Evolutionary conservation across 2,797 vertebrate genomes (phyloP).

Genomic region (Eremophila alpestris): DNA sequence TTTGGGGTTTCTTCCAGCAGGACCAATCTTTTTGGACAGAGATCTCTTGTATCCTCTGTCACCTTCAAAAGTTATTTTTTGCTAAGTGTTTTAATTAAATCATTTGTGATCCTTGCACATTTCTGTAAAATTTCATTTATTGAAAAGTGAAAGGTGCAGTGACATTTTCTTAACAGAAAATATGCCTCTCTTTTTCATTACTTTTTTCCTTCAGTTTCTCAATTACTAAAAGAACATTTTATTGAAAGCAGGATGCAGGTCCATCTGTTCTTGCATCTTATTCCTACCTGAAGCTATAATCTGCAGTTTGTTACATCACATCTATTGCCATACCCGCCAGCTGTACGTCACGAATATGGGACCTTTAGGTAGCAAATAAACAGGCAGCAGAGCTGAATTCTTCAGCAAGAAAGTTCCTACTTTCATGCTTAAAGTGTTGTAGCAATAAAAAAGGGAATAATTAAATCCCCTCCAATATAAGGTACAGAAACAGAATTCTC

Average conservation of each 20-base stretch:
- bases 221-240: neutral
- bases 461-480: constrained; percentile 37
- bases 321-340: constrained; percentile 2
- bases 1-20: neutral
- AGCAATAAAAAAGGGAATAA: constrained; percentile 59
- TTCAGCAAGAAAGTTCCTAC: neutral
- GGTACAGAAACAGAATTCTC: constrained; percentile 8
- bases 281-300: constrained; percentile 47
- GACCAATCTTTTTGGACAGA: neutral
- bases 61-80: neutral
- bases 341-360: neutral
- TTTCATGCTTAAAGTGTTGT: constrained; percentile 2
- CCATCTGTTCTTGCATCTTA: constrained; percentile 37
- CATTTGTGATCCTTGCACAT: neutral
- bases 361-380: neutral
- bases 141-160: neutral
- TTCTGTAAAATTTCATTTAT: neutral
- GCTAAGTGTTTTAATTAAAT: neutral
- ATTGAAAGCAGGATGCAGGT: neutral
- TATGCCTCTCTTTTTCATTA: neutral
- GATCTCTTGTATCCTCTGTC: neutral
- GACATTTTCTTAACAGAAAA: neutral
- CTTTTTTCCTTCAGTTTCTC: neutral
- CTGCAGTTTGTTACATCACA: neutral
- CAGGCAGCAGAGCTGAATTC: neutral